Evolutionary conservation across 2,888 invertebrate species (phyloP), one percentile per base, ranked within the genome.

Genomic region (Drosophila heteroneura): DNA sequence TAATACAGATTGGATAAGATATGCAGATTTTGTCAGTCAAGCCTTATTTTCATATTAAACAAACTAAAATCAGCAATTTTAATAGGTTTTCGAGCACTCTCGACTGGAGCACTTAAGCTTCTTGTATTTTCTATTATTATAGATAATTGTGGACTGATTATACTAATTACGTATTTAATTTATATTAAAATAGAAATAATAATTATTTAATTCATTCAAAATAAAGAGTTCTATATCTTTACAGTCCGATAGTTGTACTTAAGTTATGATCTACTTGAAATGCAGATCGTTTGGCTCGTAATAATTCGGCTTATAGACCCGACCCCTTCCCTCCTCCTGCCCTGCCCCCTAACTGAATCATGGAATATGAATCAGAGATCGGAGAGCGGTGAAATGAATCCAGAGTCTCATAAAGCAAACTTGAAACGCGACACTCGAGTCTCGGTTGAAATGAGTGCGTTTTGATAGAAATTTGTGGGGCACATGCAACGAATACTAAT

Each of bases 381-480:
- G 9, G 47, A 47, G 26, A 47, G 16, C 47, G 47, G 47, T 26
- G 22, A 47, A 47, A 16, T 47, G 22, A 16, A 26, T 16, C 26
- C 47, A 26, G 16, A 47, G 14, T 16, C 78, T 76, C 83, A 89
- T 85, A 85, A 85, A 85, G 81, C 85, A 88, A 77, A 88, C 89
- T 76, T 85, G 72, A 81, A 88, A 88, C 75, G 82, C 79, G 76
- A 74, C 73, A 76, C 52, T 53, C 71, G 69, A 74, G 9, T 3
- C 51, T 19, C 81, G 73, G 83, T 86, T 90, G 83, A 90, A 90
- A 90, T 81, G 86, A 81, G 89, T 85, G 78, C 74, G 75, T 83
- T 88, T 85, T 75, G 76, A 79, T 83, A 85, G 89, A 85, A 90
- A 83, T 79, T 79, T 83, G 37, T 19, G 22, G 52, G 53, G 53